Evolutionary conservation across 1,140 invertebrate genomes (phyloP).

Genomic region (Camponotus floridanus): DNA sequence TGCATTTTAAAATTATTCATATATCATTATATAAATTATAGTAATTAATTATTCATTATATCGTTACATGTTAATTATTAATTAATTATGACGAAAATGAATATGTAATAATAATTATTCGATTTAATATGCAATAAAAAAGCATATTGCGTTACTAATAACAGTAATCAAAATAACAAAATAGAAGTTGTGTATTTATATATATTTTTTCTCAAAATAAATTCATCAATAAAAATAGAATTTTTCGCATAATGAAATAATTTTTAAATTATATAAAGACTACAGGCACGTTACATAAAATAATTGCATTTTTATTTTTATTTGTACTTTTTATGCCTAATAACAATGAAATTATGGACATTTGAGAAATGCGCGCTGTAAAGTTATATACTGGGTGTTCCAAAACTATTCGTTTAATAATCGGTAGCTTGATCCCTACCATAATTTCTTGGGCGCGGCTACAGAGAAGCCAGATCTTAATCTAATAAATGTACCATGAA

Average conservation of each 20-base stretch:
- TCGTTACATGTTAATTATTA: constrained; percentile 50
- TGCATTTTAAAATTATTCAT: constrained; percentile 34
- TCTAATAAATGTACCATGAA: constrained; percentile 71
- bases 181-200: neutral
- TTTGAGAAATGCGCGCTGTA: constrained; percentile 26
- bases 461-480: constrained; percentile 69
- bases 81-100: constrained; percentile 42
- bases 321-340: neutral
- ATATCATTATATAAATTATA: constrained; percentile 26
- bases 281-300: neutral
- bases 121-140: constrained; percentile 43
- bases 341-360: constrained; percentile 13
- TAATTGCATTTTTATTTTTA: neutral
- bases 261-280: no score
- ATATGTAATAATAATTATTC: constrained; percentile 42
- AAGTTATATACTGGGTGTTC: constrained; percentile 47
- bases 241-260: neutral
- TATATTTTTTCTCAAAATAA: neutral
- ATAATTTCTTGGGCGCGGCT: constrained; percentile 64
- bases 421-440: constrained; percentile 62
- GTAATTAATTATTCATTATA: constrained; percentile 40
- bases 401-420: constrained; percentile 63
- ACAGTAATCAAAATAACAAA: no score
- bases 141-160: neutral
- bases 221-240: constrained; percentile 6